phyloP scores from a whole-genome alignment of 2,888 invertebrate genomes.

The Coecobrya sp. region DNA sequence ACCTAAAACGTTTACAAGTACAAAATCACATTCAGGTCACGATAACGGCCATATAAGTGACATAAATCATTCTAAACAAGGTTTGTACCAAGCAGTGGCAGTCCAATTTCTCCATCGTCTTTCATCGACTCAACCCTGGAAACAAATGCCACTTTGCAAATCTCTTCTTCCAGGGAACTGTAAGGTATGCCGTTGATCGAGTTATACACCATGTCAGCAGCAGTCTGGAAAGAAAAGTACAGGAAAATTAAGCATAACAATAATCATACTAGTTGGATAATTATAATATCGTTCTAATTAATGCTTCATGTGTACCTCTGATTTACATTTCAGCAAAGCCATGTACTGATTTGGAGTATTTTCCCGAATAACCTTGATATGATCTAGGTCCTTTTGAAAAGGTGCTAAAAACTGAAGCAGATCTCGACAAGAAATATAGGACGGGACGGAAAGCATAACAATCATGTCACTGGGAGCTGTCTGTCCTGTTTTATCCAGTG shows the following conservation, averaged over 20 bases:
- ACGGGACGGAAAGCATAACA: conserved; percentile 96
- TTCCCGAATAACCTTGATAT: conserved; percentile 96
- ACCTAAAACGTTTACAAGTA: conserved; percentile 89
- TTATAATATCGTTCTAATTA: background rate
- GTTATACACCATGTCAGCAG: conserved; percentile 96
- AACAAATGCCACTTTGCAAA: conserved; percentile 98
- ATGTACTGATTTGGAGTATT: conserved; percentile 98
- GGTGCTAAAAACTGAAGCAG: conserved; percentile 97
- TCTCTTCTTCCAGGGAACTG: conserved; percentile 96
- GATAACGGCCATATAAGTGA: too few relatives aligned
- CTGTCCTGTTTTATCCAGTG: conserved; percentile 90
- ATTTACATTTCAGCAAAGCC: conserved; percentile 95
- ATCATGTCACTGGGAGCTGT: conserved; percentile 93
- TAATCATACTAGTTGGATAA: conserved; percentile 29
- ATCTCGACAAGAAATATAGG: conserved; percentile 97
- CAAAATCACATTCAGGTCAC: too few relatives aligned
- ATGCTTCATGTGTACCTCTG: conserved; percentile 88
- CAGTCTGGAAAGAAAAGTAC: too few relatives aligned
- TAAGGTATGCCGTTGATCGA: conserved; percentile 97
- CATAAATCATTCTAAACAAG: too few relatives aligned
- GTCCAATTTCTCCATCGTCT: conserved; percentile 90
- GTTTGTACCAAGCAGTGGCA: conserved; percentile 88
- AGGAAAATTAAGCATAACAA: too few relatives aligned
- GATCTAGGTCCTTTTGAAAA: conserved; percentile 95
- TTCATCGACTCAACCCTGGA: conserved; percentile 95